phyloP scores from a whole-genome alignment of 2,113 vertebrate genomes.

The Atherinomorus stipes region DNA sequence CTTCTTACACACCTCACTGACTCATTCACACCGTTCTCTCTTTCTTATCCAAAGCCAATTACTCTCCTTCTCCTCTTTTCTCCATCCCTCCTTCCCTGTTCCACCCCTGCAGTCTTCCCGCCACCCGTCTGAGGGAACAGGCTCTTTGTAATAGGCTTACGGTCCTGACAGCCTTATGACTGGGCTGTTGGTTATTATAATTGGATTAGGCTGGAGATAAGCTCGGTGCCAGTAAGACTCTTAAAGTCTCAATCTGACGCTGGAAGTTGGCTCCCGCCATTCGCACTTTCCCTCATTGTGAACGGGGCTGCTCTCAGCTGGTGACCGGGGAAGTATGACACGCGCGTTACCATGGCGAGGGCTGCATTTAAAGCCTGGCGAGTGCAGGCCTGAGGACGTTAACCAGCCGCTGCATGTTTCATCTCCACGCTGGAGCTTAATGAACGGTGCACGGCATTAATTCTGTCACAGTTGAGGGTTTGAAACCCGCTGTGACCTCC shows the following conservation, averaged over 20 bases:
- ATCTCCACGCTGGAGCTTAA: not conserved
- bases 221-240: constrained; percentile 66
- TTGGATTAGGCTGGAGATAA: constrained; percentile 74
- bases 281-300: constrained; percentile 1
- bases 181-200: constrained; percentile 72
- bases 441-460: not conserved
- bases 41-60: constrained; percentile 52
- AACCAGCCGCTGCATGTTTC: no score
- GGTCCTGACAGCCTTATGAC: constrained; percentile 65
- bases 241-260: constrained; percentile 62
- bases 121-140: constrained; percentile 44
- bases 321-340: not conserved
- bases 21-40: constrained; percentile 28
- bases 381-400: no score
- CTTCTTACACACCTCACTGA: not conserved
- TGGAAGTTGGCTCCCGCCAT: constrained; percentile 2
- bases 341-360: no score
- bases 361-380: not conserved
- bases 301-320: not conserved
- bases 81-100: constrained; percentile 6
- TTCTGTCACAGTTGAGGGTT: constrained; percentile 6
- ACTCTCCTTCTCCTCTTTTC: constrained; percentile 14
- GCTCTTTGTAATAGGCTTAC: constrained; percentile 72
- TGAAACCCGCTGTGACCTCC: constrained; percentile 40
- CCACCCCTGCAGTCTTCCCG: not conserved